Evolutionary conservation across 2,113 vertebrate genomes (phyloP).

Genomic region (Anoura caudifer): DNA sequence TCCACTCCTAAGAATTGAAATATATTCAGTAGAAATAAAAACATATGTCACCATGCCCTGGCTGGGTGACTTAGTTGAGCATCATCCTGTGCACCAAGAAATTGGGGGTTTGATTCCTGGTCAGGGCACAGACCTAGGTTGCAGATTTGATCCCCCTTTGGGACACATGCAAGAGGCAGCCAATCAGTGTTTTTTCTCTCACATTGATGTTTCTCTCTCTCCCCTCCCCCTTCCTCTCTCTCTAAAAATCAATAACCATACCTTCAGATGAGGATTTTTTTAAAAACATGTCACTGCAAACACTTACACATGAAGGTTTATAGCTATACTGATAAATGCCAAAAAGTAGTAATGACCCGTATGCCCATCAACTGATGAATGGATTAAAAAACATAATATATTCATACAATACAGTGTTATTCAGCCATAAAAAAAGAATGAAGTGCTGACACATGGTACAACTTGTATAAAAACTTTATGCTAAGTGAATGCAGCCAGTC

Average conservation of each 20-base stretch:
- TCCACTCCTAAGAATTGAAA: neutral
- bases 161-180: too few species aligned
- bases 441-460: neutral
- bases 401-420: neutral
- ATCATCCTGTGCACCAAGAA: too few species aligned
- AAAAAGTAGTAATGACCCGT: neutral
- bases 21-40: slow-evolving; percentile 9
- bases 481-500: neutral
- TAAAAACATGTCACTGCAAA: neutral
- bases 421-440: neutral
- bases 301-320: neutral
- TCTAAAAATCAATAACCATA: too few species aligned
- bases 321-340: neutral
- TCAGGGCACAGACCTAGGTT: too few species aligned
- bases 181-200: too few species aligned
- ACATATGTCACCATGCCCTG: neutral
- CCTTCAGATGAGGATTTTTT: too few species aligned
- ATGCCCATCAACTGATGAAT: neutral
- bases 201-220: too few species aligned
- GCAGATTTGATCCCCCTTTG: too few species aligned
- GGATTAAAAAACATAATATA: neutral
- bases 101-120: too few species aligned
- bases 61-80: too few species aligned
- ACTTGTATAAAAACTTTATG: neutral
- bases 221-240: too few species aligned